Percentiles rank a stretch among this genome's conserved stretches.
Conservation (phyloP, 2,113 vertebrate genomes). For the Sialia sialis region DNA sequence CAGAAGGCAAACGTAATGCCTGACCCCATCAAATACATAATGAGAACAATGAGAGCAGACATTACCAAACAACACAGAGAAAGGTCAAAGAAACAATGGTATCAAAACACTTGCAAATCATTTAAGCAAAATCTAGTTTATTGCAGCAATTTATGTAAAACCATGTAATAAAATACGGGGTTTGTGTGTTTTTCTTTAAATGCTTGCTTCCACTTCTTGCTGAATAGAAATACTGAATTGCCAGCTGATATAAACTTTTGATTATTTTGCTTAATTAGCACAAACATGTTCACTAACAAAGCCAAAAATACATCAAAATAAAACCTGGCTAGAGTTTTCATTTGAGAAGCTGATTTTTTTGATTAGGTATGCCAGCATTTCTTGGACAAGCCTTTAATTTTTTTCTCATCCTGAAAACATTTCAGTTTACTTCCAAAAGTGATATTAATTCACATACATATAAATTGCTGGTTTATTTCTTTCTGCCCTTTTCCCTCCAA, state of each 20-base stretch:
- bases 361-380: neutral
- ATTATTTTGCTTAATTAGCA: neutral
- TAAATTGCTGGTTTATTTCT: neutral
- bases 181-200: constrained; percentile 17
- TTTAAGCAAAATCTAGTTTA: constrained; percentile 42
- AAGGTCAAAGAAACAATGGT: constrained; percentile 56
- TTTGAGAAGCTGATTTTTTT: neutral
- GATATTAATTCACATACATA: neutral
- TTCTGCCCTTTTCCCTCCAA: neutral
- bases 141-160: neutral
- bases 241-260: neutral
- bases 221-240: constrained; percentile 7
- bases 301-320: neutral
- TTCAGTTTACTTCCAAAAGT: neutral
- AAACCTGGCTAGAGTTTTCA: neutral
- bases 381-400: neutral
- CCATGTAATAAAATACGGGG: constrained; percentile 2
- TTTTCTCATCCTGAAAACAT: neutral
- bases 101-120: constrained; percentile 46
- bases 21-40: constrained; percentile 60
- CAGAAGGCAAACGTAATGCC: constrained; percentile 66
- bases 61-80: constrained; percentile 65
- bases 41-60: constrained; percentile 74
- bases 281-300: neutral
- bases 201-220: neutral